These are phyloP conservation scores for Trypoxylon attenuatum DNA, from an alignment of 2,888 invertebrate genomes.

Conservation along the genomic window DNA sequence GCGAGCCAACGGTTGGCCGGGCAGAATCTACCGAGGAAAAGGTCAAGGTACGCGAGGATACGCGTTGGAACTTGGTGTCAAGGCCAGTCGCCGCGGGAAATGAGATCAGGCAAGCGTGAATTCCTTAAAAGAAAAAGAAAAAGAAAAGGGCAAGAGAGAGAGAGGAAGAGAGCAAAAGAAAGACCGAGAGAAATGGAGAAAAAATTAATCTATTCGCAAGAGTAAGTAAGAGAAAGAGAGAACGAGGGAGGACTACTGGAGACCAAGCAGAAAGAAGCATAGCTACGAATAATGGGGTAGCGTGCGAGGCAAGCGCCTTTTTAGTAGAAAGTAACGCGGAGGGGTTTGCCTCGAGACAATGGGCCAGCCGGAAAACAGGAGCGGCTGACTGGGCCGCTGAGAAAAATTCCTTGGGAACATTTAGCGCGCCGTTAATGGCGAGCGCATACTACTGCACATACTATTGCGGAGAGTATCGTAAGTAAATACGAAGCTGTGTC, in stretches of 20 bases:
- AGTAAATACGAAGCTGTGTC: too few species aligned
- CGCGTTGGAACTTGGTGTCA: conserved; percentile 43
- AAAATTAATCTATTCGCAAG: conserved; percentile 7
- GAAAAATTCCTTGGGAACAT: conserved; percentile 48
- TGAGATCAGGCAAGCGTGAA: not conserved
- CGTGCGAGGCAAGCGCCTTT: not conserved
- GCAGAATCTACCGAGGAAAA: conserved; percentile 36
- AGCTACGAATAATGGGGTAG: conserved; percentile 3
- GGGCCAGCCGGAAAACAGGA: conserved; percentile 40
- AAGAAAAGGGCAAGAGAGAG: too few species aligned
- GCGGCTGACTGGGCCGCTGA: conserved; percentile 28
- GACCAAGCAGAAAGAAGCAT: not conserved
- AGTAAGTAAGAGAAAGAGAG: too few species aligned
- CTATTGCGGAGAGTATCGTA: too few species aligned
- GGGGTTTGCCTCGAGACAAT: conserved; percentile 21
- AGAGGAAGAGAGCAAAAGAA: too few species aligned
- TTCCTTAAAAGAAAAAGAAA: conserved; percentile 3
- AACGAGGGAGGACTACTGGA: too few species aligned
- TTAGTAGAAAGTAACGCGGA: conserved; percentile 21
- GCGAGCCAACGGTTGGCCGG: not conserved
- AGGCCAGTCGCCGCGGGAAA: conserved; percentile 29
- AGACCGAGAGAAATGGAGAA: too few species aligned
- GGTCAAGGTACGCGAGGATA: conserved; percentile 45
- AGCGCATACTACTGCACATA: conserved; percentile 22
- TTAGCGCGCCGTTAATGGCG: conserved; percentile 47